Evolutionary conservation across 2,888 invertebrate genomes (phyloP).

Genomic region (Spilarctia lutea): DNA sequence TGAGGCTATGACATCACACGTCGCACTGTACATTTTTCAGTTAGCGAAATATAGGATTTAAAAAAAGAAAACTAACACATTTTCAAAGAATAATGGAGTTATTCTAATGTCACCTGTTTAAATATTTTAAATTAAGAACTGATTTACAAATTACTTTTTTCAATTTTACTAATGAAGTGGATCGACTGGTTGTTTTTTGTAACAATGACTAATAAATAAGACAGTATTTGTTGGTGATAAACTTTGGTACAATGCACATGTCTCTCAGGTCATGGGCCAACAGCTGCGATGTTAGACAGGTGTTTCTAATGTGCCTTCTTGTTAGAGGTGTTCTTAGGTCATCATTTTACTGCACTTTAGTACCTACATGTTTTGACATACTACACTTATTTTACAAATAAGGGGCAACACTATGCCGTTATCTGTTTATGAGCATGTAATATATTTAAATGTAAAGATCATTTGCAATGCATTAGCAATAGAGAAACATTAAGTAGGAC

Average conservation of each 20-base stretch:
- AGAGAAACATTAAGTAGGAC: background rate
- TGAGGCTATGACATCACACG: conserved; percentile 66
- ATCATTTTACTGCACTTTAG: background rate
- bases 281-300: conserved; percentile 81
- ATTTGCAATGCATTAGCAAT: background rate
- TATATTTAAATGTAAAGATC: background rate
- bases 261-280: conserved; percentile 58
- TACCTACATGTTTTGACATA: background rate
- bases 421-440: too few species aligned
- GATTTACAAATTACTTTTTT: conserved; percentile 31
- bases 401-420: background rate
- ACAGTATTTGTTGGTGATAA: conserved; percentile 49
- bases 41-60: conserved; percentile 39
- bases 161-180: conserved; percentile 52
- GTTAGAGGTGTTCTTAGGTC: conserved; percentile 32
- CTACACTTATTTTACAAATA: background rate
- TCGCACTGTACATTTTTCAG: conserved; percentile 36
- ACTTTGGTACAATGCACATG: conserved; percentile 57
- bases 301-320: conserved; percentile 70
- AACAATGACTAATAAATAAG: conserved; percentile 55
- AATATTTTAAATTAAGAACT: conserved; percentile 31
- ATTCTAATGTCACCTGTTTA: conserved; percentile 3
- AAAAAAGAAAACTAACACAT: background rate
- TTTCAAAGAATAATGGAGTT: background rate
- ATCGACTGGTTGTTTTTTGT: conserved; percentile 38